These are phyloP conservation scores for Lagodon rhomboides DNA, from an alignment of 2,797 vertebrate species.

Conservation along the genomic window DNA sequence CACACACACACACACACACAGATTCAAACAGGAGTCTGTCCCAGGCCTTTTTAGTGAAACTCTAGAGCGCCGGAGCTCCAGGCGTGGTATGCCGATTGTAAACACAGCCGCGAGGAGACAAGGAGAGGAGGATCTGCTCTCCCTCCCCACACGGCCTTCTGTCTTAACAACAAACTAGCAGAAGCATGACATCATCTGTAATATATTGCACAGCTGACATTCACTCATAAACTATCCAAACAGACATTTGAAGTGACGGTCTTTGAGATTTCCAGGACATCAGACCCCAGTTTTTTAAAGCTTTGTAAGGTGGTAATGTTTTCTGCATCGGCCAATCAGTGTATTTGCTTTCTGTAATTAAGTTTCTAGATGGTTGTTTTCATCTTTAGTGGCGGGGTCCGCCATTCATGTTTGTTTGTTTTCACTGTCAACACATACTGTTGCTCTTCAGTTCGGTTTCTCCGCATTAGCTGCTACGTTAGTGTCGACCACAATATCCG, in stretches of 20 bases:
- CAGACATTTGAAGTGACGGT: neutral
- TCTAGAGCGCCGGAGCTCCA: conserved; percentile 72
- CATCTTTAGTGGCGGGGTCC: neutral
- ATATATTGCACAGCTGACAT: conserved; percentile 19
- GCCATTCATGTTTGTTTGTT: neutral
- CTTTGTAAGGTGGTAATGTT: neutral
- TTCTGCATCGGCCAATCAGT: neutral
- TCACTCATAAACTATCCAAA: neutral
- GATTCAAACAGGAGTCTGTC: conserved; percentile 59
- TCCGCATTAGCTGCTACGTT: neutral
- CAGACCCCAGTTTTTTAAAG: neutral
- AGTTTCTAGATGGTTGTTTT: neutral
- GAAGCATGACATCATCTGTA: conserved; percentile 47
- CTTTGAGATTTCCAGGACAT: neutral
- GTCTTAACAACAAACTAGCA: conserved; percentile 44
- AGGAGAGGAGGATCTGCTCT: conserved; percentile 62
- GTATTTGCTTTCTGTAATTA: neutral
- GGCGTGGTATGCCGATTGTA: conserved; percentile 77
- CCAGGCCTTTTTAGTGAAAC: conserved; percentile 77
- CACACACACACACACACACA: conserved; percentile 28
- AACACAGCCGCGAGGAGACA: conserved; percentile 75
- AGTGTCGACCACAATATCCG: neutral
- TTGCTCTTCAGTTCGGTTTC: neutral
- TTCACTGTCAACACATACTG: neutral
- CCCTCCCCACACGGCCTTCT: conserved; percentile 50